These are phyloP conservation scores for Cyrtonyx montezumae DNA, from an alignment of 2,113 vertebrate species.

Conservation along the genomic window DNA sequence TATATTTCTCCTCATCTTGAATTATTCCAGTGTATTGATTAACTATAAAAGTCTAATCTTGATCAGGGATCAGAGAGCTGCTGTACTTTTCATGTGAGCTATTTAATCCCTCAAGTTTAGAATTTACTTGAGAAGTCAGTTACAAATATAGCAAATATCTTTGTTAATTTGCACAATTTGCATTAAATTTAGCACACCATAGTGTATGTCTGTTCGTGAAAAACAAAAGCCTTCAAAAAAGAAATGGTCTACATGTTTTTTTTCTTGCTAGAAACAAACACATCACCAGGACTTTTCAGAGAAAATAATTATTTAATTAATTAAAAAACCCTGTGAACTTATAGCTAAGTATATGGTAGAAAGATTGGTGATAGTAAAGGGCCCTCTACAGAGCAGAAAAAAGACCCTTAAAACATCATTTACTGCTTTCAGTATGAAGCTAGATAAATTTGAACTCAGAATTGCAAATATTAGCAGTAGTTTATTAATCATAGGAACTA, in stretches of 20 bases:
- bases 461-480: background rate
- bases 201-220: background rate
- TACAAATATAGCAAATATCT: background rate
- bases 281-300: background rate
- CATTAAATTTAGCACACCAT: background rate
- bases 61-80: background rate
- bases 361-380: background rate
- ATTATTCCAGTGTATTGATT: background rate
- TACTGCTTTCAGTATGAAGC: background rate
- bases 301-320: background rate
- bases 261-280: background rate
- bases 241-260: background rate
- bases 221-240: background rate
- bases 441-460: background rate
- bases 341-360: background rate
- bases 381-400: background rate
- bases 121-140: background rate
- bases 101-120: background rate
- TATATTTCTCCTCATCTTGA: constrained; percentile 18
- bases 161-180: background rate
- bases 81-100: background rate
- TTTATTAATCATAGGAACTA: background rate
- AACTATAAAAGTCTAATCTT: background rate
- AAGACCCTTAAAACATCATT: background rate
- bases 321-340: background rate